Evolutionary conservation across 2,888 invertebrate species (phyloP), one percentile per base, ranked within the genome.

Genomic region (Drosophila bunnanda): DNA sequence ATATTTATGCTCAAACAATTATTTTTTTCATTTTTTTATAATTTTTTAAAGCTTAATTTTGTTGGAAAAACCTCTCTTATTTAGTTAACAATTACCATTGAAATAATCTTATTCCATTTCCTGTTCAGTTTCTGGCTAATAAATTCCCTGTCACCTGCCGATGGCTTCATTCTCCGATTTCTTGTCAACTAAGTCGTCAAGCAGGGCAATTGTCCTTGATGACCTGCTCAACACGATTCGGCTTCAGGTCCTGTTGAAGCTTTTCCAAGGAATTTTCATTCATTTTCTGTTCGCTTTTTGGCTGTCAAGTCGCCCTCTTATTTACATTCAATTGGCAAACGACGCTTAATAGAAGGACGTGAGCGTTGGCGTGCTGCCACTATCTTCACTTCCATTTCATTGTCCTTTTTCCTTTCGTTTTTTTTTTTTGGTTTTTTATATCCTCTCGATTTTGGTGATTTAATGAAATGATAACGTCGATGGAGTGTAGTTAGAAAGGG

Each of bases 401-500:
- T 57, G 36, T 39, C 50, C 10, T 43, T 43, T 8, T 20, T 28
- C 32, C 38, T 28, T 44, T 46, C 46, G 10, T 13, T 22, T 46
- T 67, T 41, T 44, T 39, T 25, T 25, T 25, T 25, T n/a, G n/a
- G 25, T 25, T 25, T 25, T 55, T 32, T 34, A n/a, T 56, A 75
- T 81, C 69, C 72, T 57, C 50, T 32, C 50, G 50, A 22, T 71
- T 61, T 66, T 65, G 80, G 73, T 74, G 87, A 86, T 87, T 85
- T 79, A 86, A 83, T 86, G 77, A 86, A 85, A 85, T 82, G 87
- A 86, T 86, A 86, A 83, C 70, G 75, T 52, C 41, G 57, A 10
- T 52, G 58, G 54, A 56, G 60, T 58, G 58, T 44, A 62, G 58
- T 46, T 46, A 30, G 36, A n/a, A 41, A 28, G 41, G 58, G 48